These are phyloP conservation scores for Elysia crispata DNA, from an alignment of 2,888 invertebrate genomes.

Conservation along the genomic window DNA sequence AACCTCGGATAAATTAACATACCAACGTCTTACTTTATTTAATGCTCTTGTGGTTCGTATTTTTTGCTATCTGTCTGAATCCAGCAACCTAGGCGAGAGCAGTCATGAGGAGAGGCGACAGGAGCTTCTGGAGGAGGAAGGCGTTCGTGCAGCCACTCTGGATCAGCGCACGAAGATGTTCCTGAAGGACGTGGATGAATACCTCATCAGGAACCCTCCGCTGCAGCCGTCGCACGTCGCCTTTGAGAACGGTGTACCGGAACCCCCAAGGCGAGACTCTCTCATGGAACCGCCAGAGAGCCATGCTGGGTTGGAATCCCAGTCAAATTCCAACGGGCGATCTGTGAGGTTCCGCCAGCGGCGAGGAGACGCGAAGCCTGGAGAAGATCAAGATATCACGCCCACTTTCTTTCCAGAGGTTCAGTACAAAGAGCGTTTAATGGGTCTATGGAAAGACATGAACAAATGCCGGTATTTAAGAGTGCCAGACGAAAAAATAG, in stretches of 20 bases:
- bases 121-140: conserved; percentile 66
- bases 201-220: conserved; percentile 51
- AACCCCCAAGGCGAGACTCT: not conserved
- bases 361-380: not conserved
- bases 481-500: conserved; percentile 66
- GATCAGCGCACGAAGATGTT: conserved; percentile 62
- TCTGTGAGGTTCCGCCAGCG: conserved; percentile 23
- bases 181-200: conserved; percentile 60
- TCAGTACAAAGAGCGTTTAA: conserved; percentile 59
- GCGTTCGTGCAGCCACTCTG: conserved; percentile 55
- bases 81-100: conserved; percentile 64
- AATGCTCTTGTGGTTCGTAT: too few relatives aligned
- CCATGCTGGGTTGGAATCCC: conserved; percentile 48
- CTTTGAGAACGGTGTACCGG: not conserved
- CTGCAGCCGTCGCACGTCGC: not conserved
- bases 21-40: too few relatives aligned
- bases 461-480: conserved; percentile 71
- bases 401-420: conserved; percentile 63
- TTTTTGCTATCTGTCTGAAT: conserved; percentile 50
- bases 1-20: too few relatives aligned
- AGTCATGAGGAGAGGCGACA: conserved; percentile 66
- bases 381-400: conserved; percentile 52
- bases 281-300: conserved; percentile 24
- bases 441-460: conserved; percentile 69
- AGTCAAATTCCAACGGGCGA: conserved; percentile 39